Conservation (phyloP, 37 sponge, comb jelly and placozoan genomes). For the Bolinopsis microptera region DNA sequence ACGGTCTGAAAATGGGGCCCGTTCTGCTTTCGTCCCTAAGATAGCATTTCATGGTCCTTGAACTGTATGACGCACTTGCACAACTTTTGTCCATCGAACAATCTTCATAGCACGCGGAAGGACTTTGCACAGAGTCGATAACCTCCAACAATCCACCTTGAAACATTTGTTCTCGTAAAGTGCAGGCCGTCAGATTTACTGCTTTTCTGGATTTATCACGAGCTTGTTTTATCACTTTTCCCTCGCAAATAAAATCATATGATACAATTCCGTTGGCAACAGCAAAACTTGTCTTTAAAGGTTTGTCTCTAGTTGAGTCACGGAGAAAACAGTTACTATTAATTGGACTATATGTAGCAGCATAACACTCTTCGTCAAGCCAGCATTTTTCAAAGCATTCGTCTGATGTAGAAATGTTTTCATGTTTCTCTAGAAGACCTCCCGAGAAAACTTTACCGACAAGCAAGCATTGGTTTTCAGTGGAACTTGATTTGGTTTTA, state of each 20-base stretch:
- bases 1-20: background rate
- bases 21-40: background rate
- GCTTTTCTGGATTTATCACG: background rate
- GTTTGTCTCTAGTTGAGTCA: background rate
- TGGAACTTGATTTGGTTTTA: background rate
- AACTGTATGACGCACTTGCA: background rate
- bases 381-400: conserved; percentile 15
- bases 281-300: background rate
- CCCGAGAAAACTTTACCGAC: conserved; percentile 14
- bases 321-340: background rate
- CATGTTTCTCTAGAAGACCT: background rate
- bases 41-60: background rate
- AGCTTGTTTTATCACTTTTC: background rate
- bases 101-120: background rate
- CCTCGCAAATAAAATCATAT: conserved; percentile 26
- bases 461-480: background rate
- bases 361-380: background rate
- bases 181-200: background rate
- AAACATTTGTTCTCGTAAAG: background rate
- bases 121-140: background rate
- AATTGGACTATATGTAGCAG: background rate
- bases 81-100: conserved; percentile 16
- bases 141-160: background rate
- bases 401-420: background rate
- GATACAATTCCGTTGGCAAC: background rate